These are phyloP conservation scores for Barnardius zonarius DNA, from an alignment of 2,113 vertebrate species.

Conservation along the genomic window DNA sequence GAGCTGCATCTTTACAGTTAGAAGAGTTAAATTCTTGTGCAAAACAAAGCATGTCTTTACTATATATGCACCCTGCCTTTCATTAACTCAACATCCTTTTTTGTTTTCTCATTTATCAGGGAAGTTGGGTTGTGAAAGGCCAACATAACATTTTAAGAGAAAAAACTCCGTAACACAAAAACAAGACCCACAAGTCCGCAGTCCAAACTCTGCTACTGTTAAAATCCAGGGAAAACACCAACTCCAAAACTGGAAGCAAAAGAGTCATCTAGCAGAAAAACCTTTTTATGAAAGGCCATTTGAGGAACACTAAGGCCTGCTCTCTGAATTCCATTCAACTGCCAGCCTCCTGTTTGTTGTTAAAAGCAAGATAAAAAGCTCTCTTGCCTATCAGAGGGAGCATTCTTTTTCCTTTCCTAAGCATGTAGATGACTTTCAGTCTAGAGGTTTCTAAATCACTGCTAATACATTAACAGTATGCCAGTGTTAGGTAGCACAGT, in stretches of 20 bases:
- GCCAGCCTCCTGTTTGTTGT: not conserved
- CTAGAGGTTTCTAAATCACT: not conserved
- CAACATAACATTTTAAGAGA: not conserved
- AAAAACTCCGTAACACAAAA: not conserved
- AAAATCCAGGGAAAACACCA: not conserved
- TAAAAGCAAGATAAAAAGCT: not conserved
- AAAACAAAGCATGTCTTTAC: not conserved
- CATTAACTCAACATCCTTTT: not conserved
- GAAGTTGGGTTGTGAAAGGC: not conserved
- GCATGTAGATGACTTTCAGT: accelerated
- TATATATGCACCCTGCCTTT: not conserved
- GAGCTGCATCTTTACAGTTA: not conserved
- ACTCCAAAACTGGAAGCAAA: not conserved
- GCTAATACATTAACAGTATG: not conserved
- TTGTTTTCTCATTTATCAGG: not conserved
- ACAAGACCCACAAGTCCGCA: not conserved
- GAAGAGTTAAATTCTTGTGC: not conserved
- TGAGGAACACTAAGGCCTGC: not conserved
- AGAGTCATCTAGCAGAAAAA: not conserved
- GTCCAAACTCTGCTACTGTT: not conserved
- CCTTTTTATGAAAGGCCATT: not conserved
- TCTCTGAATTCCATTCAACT: not conserved
- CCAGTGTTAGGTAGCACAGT: not conserved
- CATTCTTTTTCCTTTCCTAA: not conserved
- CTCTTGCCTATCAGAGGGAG: not conserved